These are phyloP conservation scores for Syngnathus typhle DNA, from an alignment of 2,113 vertebrate genomes.

Conservation along the genomic window DNA sequence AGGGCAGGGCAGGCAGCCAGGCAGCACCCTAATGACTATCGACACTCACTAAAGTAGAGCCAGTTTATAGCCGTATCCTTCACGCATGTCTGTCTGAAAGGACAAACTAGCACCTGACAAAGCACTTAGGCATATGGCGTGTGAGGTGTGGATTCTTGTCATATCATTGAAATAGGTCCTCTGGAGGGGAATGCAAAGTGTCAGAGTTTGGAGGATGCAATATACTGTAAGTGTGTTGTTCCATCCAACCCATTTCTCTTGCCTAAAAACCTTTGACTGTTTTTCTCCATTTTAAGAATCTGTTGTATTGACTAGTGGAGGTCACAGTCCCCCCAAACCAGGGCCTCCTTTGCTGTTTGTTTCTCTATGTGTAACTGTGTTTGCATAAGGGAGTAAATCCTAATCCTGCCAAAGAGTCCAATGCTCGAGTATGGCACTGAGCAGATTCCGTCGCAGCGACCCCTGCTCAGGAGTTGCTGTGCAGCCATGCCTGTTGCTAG, in stretches of 20 bases:
- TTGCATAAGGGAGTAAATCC: conserved; percentile 48
- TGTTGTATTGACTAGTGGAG: conserved; percentile 50
- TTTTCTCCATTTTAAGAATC: conserved; percentile 30
- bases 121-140: conserved; percentile 41
- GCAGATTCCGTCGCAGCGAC: conserved; percentile 48
- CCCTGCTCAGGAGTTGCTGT: conserved; percentile 49
- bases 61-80: conserved; percentile 39
- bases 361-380: conserved; percentile 36
- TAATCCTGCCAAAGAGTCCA: conserved; percentile 51
- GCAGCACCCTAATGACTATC: conserved; percentile 9
- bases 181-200: conserved; percentile 7
- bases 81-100: conserved; percentile 44
- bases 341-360: conserved; percentile 48
- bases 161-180: conserved; percentile 6
- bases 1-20: not conserved
- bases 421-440: conserved; percentile 32
- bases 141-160: conserved; percentile 16
- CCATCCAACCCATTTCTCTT: conserved; percentile 7
- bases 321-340: conserved; percentile 62
- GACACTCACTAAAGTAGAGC: conserved; percentile 8
- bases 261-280: conserved; percentile 11
- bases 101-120: conserved; percentile 47
- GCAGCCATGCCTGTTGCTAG: conserved; percentile 54
- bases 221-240: not conserved
- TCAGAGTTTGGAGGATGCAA: not conserved